A percentile compares a stretch with the other conserved stretches of the same genome.
These are phyloP conservation scores for Drosophila quinaria DNA, from an alignment of 2,888 invertebrate genomes.

Conservation along the genomic window DNA sequence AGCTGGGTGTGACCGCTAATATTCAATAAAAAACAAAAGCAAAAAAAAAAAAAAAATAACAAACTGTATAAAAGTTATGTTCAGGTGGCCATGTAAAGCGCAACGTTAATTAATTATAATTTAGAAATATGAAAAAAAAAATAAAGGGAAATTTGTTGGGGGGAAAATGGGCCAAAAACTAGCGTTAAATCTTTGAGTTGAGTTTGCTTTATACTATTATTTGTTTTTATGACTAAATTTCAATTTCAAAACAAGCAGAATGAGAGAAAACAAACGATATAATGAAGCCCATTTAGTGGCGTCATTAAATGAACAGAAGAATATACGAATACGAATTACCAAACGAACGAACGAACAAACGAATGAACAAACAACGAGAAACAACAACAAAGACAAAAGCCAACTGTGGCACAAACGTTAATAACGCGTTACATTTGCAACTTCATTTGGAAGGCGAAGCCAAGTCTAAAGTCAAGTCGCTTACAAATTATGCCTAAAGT, in stretches of 20 bases:
- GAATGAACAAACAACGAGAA: conserved; percentile 18
- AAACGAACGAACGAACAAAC: conserved; percentile 27
- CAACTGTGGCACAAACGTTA: conserved; percentile 80
- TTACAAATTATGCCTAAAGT: conserved; percentile 79
- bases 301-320: conserved; percentile 75
- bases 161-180: conserved; percentile 47
- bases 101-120: conserved; percentile 72
- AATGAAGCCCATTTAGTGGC: conserved; percentile 82
- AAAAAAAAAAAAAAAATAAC: background rate
- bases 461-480: conserved; percentile 52
- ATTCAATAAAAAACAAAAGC: conserved; percentile 66
- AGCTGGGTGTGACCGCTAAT: conserved; percentile 66
- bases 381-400: conserved; percentile 26
- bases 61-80: conserved; percentile 59
- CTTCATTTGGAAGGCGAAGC: conserved; percentile 61
- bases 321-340: conserved; percentile 26
- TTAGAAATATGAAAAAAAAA: conserved; percentile 35
- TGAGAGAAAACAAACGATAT: conserved; percentile 68
- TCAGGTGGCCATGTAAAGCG: conserved; percentile 69
- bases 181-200: conserved; percentile 72
- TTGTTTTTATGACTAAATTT: conserved; percentile 77
- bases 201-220: conserved; percentile 18
- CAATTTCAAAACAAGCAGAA: conserved; percentile 61
- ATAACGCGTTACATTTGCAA: conserved; percentile 82
- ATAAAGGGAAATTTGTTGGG: conserved; percentile 6